A percentile compares a stretch with the other conserved stretches of the same genome.
Evolutionary conservation across 2,797 vertebrate genomes (phyloP).

Genomic region (Hybognathus amarus): DNA sequence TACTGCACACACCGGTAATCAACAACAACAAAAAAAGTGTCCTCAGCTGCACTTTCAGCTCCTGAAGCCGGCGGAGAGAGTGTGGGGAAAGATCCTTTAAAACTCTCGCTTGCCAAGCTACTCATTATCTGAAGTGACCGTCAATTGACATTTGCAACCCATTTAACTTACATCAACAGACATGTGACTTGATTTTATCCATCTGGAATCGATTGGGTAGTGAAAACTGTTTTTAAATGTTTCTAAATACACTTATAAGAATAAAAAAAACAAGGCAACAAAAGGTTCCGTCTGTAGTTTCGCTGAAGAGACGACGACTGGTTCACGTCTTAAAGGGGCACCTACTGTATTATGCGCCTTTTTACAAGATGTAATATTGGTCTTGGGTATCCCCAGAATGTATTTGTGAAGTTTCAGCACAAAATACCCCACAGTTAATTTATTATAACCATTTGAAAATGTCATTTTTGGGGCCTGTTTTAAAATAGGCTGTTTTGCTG

Average conservation of each 20-base stretch:
- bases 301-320: not conserved
- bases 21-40: not conserved
- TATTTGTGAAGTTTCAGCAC: too few species aligned
- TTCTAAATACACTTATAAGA: not conserved
- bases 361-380: too few species aligned
- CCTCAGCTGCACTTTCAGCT: not conserved
- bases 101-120: constrained; percentile 2
- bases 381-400: too few species aligned
- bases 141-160: constrained; percentile 25
- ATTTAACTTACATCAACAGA: not conserved
- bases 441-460: too few species aligned
- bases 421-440: too few species aligned
- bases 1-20: not conserved
- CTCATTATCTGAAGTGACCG: constrained; percentile 6
- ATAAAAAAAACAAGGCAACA: not conserved
- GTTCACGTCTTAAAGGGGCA: too few species aligned
- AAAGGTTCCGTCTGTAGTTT: not conserved
- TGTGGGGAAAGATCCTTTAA: not conserved
- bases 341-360: too few species aligned
- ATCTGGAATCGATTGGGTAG: not conserved
- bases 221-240: not conserved
- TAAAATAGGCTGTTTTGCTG: too few species aligned
- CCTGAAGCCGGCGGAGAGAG: not conserved
- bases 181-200: not conserved
- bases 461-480: too few species aligned